phyloP scores from a whole-genome alignment of 2,888 invertebrate genomes.

The Clusia tigrina region DNA sequence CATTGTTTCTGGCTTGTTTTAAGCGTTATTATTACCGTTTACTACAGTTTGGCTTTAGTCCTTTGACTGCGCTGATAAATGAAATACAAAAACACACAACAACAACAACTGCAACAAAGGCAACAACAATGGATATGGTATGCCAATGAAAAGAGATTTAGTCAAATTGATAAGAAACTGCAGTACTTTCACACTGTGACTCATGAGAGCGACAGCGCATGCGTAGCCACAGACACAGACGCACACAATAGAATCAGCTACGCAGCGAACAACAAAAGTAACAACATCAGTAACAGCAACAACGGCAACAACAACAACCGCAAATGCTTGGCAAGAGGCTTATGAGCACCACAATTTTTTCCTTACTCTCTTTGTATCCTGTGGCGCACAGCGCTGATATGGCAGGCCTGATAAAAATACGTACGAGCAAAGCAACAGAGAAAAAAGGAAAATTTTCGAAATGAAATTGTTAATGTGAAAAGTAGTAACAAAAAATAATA shows the following conservation, averaged over 20 bases:
- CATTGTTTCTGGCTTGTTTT: constrained; percentile 46
- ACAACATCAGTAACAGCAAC: background rate
- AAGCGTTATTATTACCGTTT: background rate
- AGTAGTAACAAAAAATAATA: background rate
- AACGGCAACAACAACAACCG: background rate
- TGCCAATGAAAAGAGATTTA: constrained; percentile 39
- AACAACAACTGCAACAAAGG: constrained; percentile 28
- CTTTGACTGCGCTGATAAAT: constrained; percentile 44
- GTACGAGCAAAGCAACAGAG: background rate
- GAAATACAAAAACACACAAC: constrained; percentile 47
- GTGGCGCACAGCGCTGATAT: constrained; percentile 12
- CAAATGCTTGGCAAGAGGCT: background rate
- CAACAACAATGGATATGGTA: background rate
- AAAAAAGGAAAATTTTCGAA: constrained; percentile 2
- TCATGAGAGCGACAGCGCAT: constrained; percentile 12
- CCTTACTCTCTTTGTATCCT: too few species aligned
- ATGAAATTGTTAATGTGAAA: constrained; percentile 5
- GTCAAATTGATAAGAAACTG: constrained; percentile 48
- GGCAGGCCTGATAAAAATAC: background rate
- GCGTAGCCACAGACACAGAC: background rate
- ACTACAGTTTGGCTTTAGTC: background rate
- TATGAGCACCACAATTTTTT: constrained; percentile 1
- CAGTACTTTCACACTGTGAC: constrained; percentile 50
- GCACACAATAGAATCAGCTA: background rate
- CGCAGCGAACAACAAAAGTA: background rate